A percentile compares a stretch with the other conserved stretches of the same genome.
phyloP scores from a whole-genome alignment of 2,888 invertebrate genomes.

The Scrobipalpa costella region DNA sequence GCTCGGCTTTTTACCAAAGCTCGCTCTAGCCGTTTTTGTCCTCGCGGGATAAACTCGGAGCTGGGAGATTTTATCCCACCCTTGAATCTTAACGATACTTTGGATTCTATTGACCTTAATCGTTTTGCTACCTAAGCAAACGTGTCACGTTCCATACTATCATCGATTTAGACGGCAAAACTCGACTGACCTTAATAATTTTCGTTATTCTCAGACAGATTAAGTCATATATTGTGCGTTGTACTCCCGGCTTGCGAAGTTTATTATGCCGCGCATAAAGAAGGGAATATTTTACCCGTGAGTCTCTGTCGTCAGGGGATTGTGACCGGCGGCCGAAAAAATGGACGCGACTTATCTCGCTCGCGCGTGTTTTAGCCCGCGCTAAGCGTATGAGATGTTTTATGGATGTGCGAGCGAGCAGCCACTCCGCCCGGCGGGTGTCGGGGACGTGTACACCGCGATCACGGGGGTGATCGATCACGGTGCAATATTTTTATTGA shows the following conservation, averaged over 20 bases:
- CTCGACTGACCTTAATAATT: not conserved
- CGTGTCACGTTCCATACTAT: not conserved
- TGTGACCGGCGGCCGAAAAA: conserved; percentile 69
- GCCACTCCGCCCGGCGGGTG: not conserved
- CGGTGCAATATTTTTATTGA: conserved; percentile 16
- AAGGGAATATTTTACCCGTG: conserved; percentile 68
- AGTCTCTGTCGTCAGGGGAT: conserved; percentile 69
- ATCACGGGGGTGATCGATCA: conserved; percentile 13
- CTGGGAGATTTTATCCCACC: conserved; percentile 24
- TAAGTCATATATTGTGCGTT: not conserved
- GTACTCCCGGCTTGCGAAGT: conserved; percentile 19
- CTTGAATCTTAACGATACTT: conserved; percentile 20
- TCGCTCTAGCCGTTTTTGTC: conserved; percentile 53
- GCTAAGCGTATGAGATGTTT: conserved; percentile 62
- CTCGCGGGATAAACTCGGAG: conserved; percentile 34
- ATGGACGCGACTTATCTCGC: conserved; percentile 74
- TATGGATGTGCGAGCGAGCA: conserved; percentile 54
- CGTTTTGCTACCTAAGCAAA: conserved; percentile 2
- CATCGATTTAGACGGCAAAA: not conserved
- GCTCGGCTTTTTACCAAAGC: conserved; percentile 55
- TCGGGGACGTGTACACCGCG: not conserved
- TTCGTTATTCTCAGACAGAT: not conserved
- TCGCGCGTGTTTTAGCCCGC: conserved; percentile 54
- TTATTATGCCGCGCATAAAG: conserved; percentile 75
- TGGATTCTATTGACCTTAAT: conserved; percentile 9